Conservation (phyloP, 2,797 vertebrate species). For the Scolopax rusticola region DNA sequence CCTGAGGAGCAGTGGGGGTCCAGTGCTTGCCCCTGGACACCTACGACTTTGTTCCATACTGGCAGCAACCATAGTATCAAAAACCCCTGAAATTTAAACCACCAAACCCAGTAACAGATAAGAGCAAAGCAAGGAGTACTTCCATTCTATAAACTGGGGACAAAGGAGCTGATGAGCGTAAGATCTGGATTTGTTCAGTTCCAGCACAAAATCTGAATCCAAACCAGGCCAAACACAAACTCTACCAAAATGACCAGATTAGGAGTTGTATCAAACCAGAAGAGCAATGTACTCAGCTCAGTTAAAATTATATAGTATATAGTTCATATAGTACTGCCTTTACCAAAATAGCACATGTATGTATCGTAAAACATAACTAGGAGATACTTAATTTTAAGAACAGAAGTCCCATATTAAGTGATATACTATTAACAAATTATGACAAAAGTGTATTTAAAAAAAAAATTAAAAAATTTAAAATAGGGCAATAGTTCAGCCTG, state of each 20-base stretch:
- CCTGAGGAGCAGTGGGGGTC: not conserved
- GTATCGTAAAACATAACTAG: not conserved
- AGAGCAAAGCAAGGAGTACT: not conserved
- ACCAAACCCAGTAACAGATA: fast-evolving
- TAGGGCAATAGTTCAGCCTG: not conserved
- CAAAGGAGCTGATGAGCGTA: not conserved
- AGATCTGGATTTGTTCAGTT: not conserved
- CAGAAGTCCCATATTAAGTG: fast-evolving
- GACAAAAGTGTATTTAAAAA: not conserved
- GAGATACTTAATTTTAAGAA: not conserved
- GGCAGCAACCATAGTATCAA: not conserved
- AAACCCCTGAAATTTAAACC: not conserved
- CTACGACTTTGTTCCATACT: fast-evolving
- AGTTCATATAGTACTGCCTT: not conserved
- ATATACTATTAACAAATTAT: fast-evolving
- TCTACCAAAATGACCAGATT: fast-evolving
- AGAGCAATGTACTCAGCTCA: not conserved
- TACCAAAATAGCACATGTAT: not conserved
- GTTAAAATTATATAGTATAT: not conserved
- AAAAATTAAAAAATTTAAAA: not conserved
- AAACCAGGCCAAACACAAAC: not conserved
- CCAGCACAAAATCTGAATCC: not conserved
- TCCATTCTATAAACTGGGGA: not conserved
- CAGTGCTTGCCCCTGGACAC: not conserved
- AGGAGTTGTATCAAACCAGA: not conserved